Evolutionary conservation across 2,888 invertebrate species (phyloP).

Genomic region (Galeruca laticollis): DNA sequence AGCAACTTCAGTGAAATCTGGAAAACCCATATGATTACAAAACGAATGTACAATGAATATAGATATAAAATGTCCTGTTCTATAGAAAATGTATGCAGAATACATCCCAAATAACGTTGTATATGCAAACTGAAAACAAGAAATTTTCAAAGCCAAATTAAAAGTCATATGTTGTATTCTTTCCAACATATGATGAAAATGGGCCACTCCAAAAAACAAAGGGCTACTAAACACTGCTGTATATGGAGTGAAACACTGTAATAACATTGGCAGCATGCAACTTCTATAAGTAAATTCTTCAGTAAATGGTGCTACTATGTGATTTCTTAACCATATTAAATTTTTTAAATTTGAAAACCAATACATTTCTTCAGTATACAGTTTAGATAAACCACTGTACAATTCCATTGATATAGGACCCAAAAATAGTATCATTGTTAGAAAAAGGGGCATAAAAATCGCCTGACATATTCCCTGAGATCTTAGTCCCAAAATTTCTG

Average conservation of each 20-base stretch:
- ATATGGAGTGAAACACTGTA: slow-evolving; percentile 83
- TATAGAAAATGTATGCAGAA: slow-evolving; percentile 90
- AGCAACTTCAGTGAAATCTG: slow-evolving; percentile 82
- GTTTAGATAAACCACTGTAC: slow-evolving; percentile 75
- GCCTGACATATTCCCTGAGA: slow-evolving; percentile 81
- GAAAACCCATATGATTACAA: slow-evolving; percentile 98
- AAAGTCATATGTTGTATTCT: slow-evolving; percentile 76
- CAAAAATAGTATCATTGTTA: slow-evolving; percentile 85
- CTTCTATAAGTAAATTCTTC: slow-evolving; percentile 97
- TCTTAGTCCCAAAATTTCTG: slow-evolving; percentile 81
- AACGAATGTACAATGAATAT: slow-evolving; percentile 92
- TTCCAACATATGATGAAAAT: slow-evolving; percentile 92
- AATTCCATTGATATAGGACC: slow-evolving; percentile 85
- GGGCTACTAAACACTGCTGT: slow-evolving; percentile 88
- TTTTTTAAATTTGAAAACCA: slow-evolving; percentile 80
- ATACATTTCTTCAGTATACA: slow-evolving; percentile 68
- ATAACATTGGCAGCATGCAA: slow-evolving; percentile 91
- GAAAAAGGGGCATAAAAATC: slow-evolving; percentile 77
- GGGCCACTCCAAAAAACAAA: slow-evolving; percentile 93
- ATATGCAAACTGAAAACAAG: slow-evolving; percentile 90
- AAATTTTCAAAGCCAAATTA: slow-evolving; percentile 77
- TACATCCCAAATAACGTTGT: slow-evolving; percentile 95
- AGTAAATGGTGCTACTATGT: slow-evolving; percentile 90
- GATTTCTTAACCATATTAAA: slow-evolving; percentile 88
- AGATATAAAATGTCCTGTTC: slow-evolving; percentile 91